Evolutionary conservation across 1,140 invertebrate species (phyloP), one percentile per base, ranked within the genome.

Genomic region (Bombus vancouverensis): DNA sequence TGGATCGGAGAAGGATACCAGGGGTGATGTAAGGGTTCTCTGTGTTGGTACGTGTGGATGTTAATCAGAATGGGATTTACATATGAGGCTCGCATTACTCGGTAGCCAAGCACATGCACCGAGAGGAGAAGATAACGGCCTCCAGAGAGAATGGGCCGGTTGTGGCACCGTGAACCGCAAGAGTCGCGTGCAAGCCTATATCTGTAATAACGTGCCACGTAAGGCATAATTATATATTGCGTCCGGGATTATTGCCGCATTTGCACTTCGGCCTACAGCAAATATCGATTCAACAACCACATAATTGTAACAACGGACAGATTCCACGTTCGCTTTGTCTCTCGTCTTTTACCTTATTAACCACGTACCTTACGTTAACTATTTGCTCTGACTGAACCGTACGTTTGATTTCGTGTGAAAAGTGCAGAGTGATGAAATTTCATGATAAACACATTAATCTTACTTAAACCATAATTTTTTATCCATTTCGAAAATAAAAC

Each of bases 21-120:
- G 73, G 12, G 10, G 82, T 89, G 89, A 89, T 89, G 90, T 89
- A 89, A 87, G 79, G 83, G 62, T 68, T 53, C 78, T 65, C 81
- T 80, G 86, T 91, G 89, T 83, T 91, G 85, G 88, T 86, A 88
- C 85, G 88, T 88, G 86, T 89, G 88, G 88, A 91, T 92, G 91
- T 93, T 93, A 92, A 93, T 93, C 92, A 93, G 91, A 92, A 92
- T 93, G 87, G 91, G 89, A 93, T 93, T 93, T 93, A 93, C 92
- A 92, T 92, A 91, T 85, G 88, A 87, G 83, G 73, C 77, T 86
- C 90, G 91, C 87, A 91, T 92, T 92, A 92, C 88, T 88, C 87
- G 89, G 81, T 91, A 87, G 80, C 83, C 87, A 73, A 85, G 87
- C 90, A 88, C 91, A 91, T 92, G 91, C 89, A 91, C 89, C 89